Base-by-base conservation (phyloP, 2,888 invertebrate genomes). In the Frankliniella fusca region DNA sequence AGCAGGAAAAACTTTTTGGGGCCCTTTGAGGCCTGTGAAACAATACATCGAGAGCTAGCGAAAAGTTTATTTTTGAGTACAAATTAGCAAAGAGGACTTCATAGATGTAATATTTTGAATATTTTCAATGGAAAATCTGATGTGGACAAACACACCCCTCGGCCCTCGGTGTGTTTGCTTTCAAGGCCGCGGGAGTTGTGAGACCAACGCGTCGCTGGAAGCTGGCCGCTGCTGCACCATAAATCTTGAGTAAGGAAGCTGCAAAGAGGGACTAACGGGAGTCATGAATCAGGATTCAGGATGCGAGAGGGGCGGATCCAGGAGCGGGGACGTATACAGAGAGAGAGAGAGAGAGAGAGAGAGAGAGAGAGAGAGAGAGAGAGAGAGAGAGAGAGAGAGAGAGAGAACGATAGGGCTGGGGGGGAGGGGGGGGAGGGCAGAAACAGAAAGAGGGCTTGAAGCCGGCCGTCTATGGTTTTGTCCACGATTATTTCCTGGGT, bases 171-270 rank as follows among this genome's bases (percentile, higher is more conserved):
- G n/a, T n/a, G n/a, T 38, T 38, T 5, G 38, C 38, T 38, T 38
- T 38, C 38, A 38, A 38, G 38, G 38, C 38, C 38, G 38, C 5
- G 38, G 38, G 5, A 38, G 38, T 38, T 38, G 38, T 38, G 38
- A 38, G 38, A 38, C 3, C 38, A 38, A 2, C 38, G 38, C 5
- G 38, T 38, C 38, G 38, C 38, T 38, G 38, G 38, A 38, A 5
- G 54, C 61, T n/a, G 61, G 61, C 54, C 54, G 54, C 54, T 9
- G 15, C 61, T n/a, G 61, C 61, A 7, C 61, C 15, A 76, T 76
- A 76, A 76, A 76, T 76, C 70, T 76, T 76, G 70, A 76, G 70
- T 76, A 76, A 76, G 70, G 70, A 76, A 76, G 70, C 20, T 27
- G 70, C 23, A 76, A 76, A n/a, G 23, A n/a, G 70, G 27, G 70